Conservation (phyloP, 2,113 vertebrate genomes). For the Natator depressus region DNA sequence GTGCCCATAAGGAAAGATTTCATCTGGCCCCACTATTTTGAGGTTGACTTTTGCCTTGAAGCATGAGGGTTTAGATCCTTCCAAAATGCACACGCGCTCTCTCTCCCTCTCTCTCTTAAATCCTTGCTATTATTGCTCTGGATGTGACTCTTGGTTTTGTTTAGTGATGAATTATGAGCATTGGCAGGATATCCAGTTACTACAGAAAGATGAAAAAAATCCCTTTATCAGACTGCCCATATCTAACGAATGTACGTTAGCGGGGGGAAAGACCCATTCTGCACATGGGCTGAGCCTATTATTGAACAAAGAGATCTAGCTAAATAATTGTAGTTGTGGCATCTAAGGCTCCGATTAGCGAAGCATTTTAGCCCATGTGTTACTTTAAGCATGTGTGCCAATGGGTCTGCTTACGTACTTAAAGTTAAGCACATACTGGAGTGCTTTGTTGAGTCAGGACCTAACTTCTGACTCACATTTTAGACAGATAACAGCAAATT, state of each 20-base stretch:
- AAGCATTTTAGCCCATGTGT: background rate
- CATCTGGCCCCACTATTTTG: background rate
- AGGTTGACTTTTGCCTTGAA: background rate
- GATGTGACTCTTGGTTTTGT: conserved; percentile 23
- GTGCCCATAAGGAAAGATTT: background rate
- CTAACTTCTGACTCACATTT: background rate
- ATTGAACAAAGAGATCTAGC: background rate
- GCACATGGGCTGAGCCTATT: background rate
- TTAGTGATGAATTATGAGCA: background rate
- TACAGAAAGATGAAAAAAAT: background rate
- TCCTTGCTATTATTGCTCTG: background rate
- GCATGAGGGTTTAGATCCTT: background rate
- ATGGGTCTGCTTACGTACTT: background rate
- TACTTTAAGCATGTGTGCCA: background rate
- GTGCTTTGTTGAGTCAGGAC: background rate
- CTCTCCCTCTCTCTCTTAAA: background rate
- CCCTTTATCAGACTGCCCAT: background rate
- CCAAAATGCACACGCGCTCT: background rate
- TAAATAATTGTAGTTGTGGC: fast-evolving
- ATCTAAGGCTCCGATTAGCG: background rate
- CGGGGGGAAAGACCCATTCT: background rate
- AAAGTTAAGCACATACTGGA: background rate
- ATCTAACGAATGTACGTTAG: background rate
- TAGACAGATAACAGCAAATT: background rate
- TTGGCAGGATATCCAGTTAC: background rate